Base-by-base conservation (phyloP, 2,888 invertebrate genomes). In the Epinotia bilunana region DNA sequence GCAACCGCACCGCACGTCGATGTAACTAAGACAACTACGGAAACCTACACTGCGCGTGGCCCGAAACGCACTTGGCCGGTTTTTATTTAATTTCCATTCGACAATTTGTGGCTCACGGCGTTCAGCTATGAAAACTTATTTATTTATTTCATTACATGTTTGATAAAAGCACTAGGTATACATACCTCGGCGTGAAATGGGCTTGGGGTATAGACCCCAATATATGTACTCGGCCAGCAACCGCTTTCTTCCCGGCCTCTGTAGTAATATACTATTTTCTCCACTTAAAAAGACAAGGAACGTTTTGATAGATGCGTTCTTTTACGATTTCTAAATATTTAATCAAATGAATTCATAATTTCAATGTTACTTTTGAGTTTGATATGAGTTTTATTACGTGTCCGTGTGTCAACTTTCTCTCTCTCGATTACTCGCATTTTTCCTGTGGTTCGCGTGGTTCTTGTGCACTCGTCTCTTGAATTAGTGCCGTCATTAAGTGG, bases 251-350 rank as follows among this genome's bases (percentile, higher is more conserved):
- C 20, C 20, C 20, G 20, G 20, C 20, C 20, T 20, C 20, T 61
- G 20, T 20, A 20, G 20, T 20, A 20, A 20, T 20, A 2, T 1
- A 20, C 20, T 20, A 20, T 61, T 72, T 63, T 63, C 11, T 62
- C 65, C 16, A 49, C 53, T 60, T 65, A 53, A 75, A 75, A 65
- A 33, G 53, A n/a, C 20, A 64, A 18, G 23, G 43, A 43, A 18
- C 55, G 16, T 53, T 69, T 60, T 64, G 39, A 70, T 74, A 63
- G 70, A 74, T 74, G 57, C 20, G 63, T 63, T 69, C 49, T 33
- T 70, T 53, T 60, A 65, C 74, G 33, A 58, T 70, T 46, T 70
- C 70, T 62, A 53, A 70, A 49, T 53, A 62, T 62, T 70, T 28
- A 53, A 53, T 20, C 28, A 53, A 39, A 46, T 46, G 49, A 43